Conservation (phyloP, 2,113 vertebrate species). For the Tauraco erythrolophus region DNA sequence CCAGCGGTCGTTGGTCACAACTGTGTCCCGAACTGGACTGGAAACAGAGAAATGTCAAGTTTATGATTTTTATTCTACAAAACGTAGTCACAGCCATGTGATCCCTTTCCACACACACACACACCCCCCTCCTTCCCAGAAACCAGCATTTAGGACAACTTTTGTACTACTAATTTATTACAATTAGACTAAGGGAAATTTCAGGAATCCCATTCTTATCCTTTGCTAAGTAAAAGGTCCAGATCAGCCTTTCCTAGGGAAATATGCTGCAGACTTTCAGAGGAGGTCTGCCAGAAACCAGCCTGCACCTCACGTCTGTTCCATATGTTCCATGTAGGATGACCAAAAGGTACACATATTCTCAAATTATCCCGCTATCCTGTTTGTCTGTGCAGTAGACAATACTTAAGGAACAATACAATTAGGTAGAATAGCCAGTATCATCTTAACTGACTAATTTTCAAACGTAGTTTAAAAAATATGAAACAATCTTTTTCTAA, state of each 20-base stretch:
- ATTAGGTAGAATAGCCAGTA: neutral
- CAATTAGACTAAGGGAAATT: neutral
- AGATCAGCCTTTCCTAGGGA: neutral
- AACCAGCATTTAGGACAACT: neutral
- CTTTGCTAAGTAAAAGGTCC: neutral
- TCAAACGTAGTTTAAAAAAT: neutral
- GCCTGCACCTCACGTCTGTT: neutral
- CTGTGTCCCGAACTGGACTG: conserved; percentile 90
- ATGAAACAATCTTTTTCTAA: neutral
- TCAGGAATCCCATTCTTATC: neutral
- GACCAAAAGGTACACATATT: neutral
- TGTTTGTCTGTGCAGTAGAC: neutral
- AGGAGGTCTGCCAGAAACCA: neutral
- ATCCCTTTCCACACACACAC: neutral
- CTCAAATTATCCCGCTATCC: neutral
- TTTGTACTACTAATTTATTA: neutral
- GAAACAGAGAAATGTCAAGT: neutral
- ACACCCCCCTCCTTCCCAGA: neutral
- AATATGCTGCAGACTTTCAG: neutral
- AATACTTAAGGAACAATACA: neutral
- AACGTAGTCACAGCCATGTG: accelerated
- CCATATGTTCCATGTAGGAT: neutral
- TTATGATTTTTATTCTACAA: neutral
- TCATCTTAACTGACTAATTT: neutral
- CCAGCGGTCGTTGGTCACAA: conserved; percentile 98